These are phyloP conservation scores for Leiothrix lutea DNA, from an alignment of 2,113 vertebrate genomes.

Conservation along the genomic window DNA sequence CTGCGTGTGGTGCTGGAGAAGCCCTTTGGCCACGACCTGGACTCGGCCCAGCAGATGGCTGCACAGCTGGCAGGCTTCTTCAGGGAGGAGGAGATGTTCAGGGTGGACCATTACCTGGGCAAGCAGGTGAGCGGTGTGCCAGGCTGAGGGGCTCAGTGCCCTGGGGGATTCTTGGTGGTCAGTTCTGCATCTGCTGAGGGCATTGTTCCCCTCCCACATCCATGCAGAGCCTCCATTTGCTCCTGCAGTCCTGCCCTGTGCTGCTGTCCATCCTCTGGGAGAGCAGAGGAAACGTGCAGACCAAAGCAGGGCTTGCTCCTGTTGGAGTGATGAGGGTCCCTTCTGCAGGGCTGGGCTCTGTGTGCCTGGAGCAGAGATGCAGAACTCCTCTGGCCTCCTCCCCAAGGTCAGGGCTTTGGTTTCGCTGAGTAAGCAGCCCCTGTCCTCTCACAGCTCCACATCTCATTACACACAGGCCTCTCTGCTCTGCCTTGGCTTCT, in stretches of 20 bases:
- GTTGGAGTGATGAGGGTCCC: neutral
- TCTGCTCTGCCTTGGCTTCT: neutral
- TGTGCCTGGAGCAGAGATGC: neutral
- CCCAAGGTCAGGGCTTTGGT: constrained; percentile 51
- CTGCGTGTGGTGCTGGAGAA: constrained; percentile 93
- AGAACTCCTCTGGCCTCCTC: neutral
- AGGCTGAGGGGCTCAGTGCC: neutral
- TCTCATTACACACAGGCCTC: neutral
- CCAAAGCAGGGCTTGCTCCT: neutral
- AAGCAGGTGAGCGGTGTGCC: constrained; percentile 83
- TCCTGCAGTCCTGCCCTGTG: neutral
- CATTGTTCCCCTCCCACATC: neutral
- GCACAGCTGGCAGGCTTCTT: constrained; percentile 81
- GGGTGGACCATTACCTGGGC: constrained; percentile 95
- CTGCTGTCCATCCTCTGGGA: neutral
- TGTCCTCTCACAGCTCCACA: neutral
- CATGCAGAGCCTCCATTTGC: neutral
- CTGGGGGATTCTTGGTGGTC: neutral
- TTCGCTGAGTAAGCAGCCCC: neutral
- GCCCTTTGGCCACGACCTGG: constrained; percentile 90
- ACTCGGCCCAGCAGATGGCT: constrained; percentile 84
- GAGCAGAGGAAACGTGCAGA: neutral
- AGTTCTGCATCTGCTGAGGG: neutral
- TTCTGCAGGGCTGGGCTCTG: neutral
- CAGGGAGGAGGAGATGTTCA: constrained; percentile 92